Evolutionary conservation across 2,113 vertebrate species (phyloP).

Genomic region (Boleophthalmus pectinirostris): DNA sequence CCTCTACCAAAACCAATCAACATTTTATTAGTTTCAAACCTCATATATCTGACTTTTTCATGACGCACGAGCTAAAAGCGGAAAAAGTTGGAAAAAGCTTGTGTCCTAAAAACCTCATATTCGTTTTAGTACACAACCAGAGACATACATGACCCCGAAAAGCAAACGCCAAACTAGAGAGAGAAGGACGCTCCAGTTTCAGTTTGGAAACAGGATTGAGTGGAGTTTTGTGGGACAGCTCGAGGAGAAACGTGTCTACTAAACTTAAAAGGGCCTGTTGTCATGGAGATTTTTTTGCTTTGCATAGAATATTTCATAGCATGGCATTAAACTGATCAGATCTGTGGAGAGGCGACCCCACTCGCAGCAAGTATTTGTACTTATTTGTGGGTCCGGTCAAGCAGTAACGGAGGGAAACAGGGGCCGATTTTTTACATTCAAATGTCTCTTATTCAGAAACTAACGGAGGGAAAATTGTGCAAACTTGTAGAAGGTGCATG

Average conservation of each 20-base stretch:
- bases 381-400: too few species aligned
- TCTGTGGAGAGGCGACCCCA: too few species aligned
- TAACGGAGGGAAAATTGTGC: too few species aligned
- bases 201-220: background rate
- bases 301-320: too few species aligned
- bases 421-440: too few species aligned
- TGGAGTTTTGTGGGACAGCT: slow-evolving; percentile 21
- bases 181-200: background rate
- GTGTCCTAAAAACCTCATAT: background rate
- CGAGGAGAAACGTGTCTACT: slow-evolving; percentile 32
- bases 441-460: too few species aligned
- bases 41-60: background rate
- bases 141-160: background rate
- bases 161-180: background rate
- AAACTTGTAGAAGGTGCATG: too few species aligned
- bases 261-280: background rate
- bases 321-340: too few species aligned
- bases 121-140: background rate
- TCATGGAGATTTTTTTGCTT: too few species aligned
- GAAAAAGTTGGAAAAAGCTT: background rate
- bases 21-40: background rate
- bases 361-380: too few species aligned
- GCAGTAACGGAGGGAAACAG: too few species aligned
- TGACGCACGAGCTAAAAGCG: background rate
- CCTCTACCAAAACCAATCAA: too few species aligned